Evolutionary conservation across 2,797 vertebrate genomes (phyloP).

Genomic region (Micropoecilia bifurca): DNA sequence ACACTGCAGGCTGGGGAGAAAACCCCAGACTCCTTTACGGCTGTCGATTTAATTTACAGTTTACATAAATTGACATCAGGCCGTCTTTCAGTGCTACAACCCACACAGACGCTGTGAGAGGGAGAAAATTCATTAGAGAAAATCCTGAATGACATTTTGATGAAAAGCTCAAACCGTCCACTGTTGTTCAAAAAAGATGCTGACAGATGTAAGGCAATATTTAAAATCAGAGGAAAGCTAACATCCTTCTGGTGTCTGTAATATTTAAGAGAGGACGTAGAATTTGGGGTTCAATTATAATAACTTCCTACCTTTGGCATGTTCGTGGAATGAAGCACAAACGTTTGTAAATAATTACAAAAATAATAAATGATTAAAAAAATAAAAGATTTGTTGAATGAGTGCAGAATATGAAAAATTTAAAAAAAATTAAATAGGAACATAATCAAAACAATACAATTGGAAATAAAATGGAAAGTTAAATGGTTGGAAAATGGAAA

Average conservation of each 20-base stretch:
- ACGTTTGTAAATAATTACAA: background rate
- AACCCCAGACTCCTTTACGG: background rate
- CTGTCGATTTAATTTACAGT: slow-evolving; percentile 39
- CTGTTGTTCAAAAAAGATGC: slow-evolving; percentile 37
- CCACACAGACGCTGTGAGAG: slow-evolving; percentile 30
- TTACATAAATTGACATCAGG: slow-evolving; percentile 40
- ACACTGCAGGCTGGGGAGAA: background rate
- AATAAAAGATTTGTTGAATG: background rate
- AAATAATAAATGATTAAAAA: background rate
- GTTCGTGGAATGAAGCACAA: background rate
- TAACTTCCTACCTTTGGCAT: background rate
- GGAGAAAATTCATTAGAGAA: slow-evolving; percentile 24
- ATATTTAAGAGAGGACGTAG: background rate
- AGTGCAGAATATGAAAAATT: background rate
- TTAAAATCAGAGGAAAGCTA: background rate
- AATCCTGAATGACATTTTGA: slow-evolving; percentile 36
- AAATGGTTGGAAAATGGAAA: background rate
- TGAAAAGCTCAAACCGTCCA: slow-evolving; percentile 33
- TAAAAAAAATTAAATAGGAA: no score
- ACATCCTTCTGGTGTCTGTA: background rate
- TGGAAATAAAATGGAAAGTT: background rate
- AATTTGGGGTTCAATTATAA: background rate
- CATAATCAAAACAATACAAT: background rate
- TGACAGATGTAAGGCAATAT: slow-evolving; percentile 35
- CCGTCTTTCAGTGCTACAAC: slow-evolving; percentile 29